Evolutionary conservation across 2,888 invertebrate genomes (phyloP).

Genomic region (Acronicta aceris): DNA sequence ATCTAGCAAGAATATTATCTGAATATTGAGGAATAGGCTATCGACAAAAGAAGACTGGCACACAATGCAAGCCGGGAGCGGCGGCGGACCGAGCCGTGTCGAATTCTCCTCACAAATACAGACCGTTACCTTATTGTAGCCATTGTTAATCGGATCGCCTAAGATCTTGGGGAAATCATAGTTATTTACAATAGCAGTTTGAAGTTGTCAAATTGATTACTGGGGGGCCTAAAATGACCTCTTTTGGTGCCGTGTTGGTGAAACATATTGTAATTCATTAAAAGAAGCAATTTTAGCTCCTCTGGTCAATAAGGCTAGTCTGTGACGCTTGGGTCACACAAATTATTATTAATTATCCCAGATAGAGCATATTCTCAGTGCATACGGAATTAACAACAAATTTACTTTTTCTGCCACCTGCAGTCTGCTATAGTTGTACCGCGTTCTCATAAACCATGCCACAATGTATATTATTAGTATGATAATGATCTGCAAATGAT

Average conservation of each 20-base stretch:
- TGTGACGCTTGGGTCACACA: too few relatives aligned
- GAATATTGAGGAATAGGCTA: slow-evolving; percentile 39
- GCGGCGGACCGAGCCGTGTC: slow-evolving; percentile 41
- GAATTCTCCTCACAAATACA: slow-evolving; percentile 37
- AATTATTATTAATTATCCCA: too few relatives aligned
- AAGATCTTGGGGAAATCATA: slow-evolving; percentile 15
- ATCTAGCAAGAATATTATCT: slow-evolving; percentile 30
- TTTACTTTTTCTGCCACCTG: too few relatives aligned
- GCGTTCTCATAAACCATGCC: too few relatives aligned
- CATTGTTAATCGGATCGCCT: slow-evolving; percentile 40
- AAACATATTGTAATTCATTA: too few relatives aligned
- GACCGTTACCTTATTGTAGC: slow-evolving; percentile 36
- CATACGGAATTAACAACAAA: too few relatives aligned
- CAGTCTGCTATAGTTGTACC: too few relatives aligned
- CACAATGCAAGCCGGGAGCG: slow-evolving; percentile 44
- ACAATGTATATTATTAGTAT: slow-evolving; percentile 5
- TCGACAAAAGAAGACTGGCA: slow-evolving; percentile 44
- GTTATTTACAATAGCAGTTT: slow-evolving; percentile 7
- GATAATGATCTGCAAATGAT: slow-evolving; percentile 33
- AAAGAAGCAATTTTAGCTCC: too few relatives aligned
- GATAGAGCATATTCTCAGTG: too few relatives aligned
- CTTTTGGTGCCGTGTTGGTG: too few relatives aligned
- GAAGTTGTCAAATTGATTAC: neutral
- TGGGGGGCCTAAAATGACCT: too few relatives aligned
- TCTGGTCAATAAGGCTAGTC: too few relatives aligned